phyloP scores from a whole-genome alignment of 23 tunicate genomes.

The Phallusia fumigata region DNA sequence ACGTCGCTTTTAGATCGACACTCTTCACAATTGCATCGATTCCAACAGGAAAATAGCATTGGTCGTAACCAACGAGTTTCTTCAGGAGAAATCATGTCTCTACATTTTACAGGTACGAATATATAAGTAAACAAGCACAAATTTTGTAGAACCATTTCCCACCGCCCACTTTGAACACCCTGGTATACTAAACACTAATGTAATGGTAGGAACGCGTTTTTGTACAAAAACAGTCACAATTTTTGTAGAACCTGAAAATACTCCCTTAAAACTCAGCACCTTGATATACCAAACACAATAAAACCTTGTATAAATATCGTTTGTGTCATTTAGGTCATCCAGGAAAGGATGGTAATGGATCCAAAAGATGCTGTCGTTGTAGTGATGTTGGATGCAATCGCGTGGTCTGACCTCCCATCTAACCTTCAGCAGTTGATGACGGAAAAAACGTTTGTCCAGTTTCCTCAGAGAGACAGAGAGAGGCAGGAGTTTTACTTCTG shows the following conservation, averaged over 20 bases:
- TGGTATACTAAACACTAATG: too few relatives aligned
- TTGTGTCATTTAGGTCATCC: constrained; percentile 43
- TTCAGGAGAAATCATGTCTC: constrained; percentile 60
- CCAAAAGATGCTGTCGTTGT: constrained; percentile 67
- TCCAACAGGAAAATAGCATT: constrained; percentile 53
- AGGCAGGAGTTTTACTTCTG: constrained; percentile 82
- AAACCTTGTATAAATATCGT: background rate
- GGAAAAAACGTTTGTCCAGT: constrained; percentile 86
- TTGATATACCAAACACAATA: background rate
- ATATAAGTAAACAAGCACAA: too few relatives aligned
- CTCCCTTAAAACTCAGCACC: background rate
- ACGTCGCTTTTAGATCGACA: constrained; percentile 45
- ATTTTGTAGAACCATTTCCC: too few relatives aligned
- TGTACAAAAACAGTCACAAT: too few relatives aligned
- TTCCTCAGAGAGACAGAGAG: constrained; percentile 57
- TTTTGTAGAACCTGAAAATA: too few relatives aligned
- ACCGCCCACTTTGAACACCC: too few relatives aligned
- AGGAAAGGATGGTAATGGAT: constrained; percentile 32
- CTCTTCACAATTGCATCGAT: constrained; percentile 62
- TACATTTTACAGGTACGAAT: constrained; percentile 65
- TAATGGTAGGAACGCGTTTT: too few relatives aligned
- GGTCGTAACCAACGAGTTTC: constrained; percentile 64
- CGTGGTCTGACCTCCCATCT: constrained; percentile 71
- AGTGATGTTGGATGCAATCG: constrained; percentile 59
- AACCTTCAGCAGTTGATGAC: constrained; percentile 51